Evolutionary conservation across 64 coral and sea anemone genomes (phyloP), one percentile per base, ranked within the genome.

Genomic region (Montipora sp.): DNA sequence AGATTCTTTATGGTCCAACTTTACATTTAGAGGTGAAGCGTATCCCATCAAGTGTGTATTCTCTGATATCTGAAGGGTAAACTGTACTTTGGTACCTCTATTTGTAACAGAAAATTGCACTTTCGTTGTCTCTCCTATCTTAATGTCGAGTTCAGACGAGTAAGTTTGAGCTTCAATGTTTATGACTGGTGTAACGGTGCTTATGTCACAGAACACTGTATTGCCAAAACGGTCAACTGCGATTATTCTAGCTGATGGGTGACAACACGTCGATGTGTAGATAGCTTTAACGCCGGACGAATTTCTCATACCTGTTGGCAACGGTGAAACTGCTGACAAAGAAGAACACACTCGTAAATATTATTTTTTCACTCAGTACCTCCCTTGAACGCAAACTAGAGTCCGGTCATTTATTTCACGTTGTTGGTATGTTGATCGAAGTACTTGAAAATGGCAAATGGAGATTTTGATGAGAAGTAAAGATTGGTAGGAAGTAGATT

Each of bases 81-180:
- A 84, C 7, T 15, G 21, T 47, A 15, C 47, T 70, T 84, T 50
- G 12, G 61, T 84, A 20, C 81, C 81, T 20, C 69, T 7, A 48
- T 84, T 84, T 71, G 16, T 84, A 5, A 84, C 63, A n/a, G 66
- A 47, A 49, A 84, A 72, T 65, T 71, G 60, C 69, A 84, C 15
- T 45, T 71, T 84, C 4, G 81, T 47, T 7, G 36, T 84, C 47
- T 70, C 18, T 70, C 44, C 43, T 20, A 71, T 45, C 14, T 8
- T 4, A 61, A 84, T 23, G 5, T 84, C 46, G 18, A 84, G 43
- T 84, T 84, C 59, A 36, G 36, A 21, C 15, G 44, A 84, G 45
- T 70, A 49, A 1, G 65, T 84, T 1, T 48, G 7, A 49, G 81
- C 43, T 84, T 70, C 8, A 48, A 84, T 84, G 44, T 84, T 84